A percentile compares a stretch with the other conserved stretches of the same genome.
Conservation (phyloP, 1,140 invertebrate species). For the Oedothorax gibbosus region DNA sequence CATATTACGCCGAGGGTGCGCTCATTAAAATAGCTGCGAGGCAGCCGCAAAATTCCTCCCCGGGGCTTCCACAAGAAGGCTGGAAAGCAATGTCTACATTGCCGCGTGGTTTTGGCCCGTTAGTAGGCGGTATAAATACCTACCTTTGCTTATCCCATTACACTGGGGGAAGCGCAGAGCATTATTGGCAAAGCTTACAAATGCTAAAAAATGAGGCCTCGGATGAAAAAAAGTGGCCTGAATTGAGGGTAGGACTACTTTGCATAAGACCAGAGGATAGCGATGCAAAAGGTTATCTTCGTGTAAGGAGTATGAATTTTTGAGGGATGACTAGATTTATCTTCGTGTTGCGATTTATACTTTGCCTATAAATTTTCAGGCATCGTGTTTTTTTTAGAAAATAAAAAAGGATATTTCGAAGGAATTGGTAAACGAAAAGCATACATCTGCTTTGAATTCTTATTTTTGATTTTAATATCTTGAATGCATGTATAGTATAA, state of each 20-base stretch:
- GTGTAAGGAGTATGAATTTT: constrained; percentile 49
- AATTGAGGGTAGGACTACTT: constrained; percentile 26
- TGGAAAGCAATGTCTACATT: neutral
- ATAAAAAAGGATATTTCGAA: neutral
- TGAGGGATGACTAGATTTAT: constrained; percentile 36
- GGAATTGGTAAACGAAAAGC: too few relatives aligned
- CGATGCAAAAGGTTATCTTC: constrained; percentile 36
- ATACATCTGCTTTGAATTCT: too few relatives aligned
- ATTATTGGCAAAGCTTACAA: constrained; percentile 47
- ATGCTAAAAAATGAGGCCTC: constrained; percentile 37
- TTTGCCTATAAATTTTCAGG: constrained; percentile 5
- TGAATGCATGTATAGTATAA: too few relatives aligned
- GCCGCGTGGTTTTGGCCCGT: neutral
- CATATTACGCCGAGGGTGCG: constrained; percentile 40
- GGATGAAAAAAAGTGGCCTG: constrained; percentile 17
- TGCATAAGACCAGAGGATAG: constrained; percentile 26
- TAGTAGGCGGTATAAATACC: constrained; percentile 42
- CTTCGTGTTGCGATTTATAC: constrained; percentile 12
- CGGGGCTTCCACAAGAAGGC: constrained; percentile 31
- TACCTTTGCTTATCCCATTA: constrained; percentile 40
- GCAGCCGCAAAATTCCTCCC: constrained; percentile 42
- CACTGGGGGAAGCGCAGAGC: constrained; percentile 11
- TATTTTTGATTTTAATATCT: too few relatives aligned
- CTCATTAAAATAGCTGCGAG: constrained; percentile 58
- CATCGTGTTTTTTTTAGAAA: constrained; percentile 6